Evolutionary conservation across 2,113 vertebrate genomes (phyloP).

Genomic region (Smithornis capensis): DNA sequence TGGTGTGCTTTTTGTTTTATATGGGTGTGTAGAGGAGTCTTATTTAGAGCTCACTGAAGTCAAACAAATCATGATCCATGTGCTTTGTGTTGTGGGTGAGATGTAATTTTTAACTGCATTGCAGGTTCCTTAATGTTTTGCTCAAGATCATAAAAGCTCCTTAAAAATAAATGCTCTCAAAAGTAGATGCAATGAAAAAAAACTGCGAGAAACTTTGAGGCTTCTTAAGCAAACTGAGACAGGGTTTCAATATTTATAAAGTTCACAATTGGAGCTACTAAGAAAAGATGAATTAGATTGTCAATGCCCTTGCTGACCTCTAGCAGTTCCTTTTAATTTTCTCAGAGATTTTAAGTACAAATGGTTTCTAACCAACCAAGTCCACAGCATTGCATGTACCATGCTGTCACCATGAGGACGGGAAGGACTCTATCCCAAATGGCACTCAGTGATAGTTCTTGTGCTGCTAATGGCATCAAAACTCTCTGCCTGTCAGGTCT

Average conservation of each 20-base stretch:
- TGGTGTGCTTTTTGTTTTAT: not conserved
- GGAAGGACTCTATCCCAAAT: not conserved
- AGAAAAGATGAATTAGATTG: not conserved
- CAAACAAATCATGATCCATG: not conserved
- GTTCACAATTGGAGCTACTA: not conserved
- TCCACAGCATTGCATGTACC: not conserved
- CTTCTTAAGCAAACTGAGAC: not conserved
- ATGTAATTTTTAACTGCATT: not conserved
- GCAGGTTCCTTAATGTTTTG: not conserved
- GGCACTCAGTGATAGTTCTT: not conserved
- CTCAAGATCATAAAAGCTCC: not conserved
- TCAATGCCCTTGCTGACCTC: not conserved
- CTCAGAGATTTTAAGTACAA: not conserved
- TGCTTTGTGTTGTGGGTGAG: not conserved
- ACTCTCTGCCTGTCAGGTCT: not conserved
- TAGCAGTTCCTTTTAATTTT: not conserved
- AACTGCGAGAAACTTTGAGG: not conserved
- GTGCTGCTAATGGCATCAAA: fast-evolving
- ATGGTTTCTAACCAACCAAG: not conserved
- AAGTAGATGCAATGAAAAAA: not conserved
- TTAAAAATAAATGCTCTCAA: not conserved
- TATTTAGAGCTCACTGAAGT: not conserved
- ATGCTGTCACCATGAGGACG: fast-evolving
- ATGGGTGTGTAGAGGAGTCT: not conserved
- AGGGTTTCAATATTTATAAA: not conserved